phyloP scores from a whole-genome alignment of 1,140 invertebrate genomes.

The Lamellibrachia luymesi region DNA sequence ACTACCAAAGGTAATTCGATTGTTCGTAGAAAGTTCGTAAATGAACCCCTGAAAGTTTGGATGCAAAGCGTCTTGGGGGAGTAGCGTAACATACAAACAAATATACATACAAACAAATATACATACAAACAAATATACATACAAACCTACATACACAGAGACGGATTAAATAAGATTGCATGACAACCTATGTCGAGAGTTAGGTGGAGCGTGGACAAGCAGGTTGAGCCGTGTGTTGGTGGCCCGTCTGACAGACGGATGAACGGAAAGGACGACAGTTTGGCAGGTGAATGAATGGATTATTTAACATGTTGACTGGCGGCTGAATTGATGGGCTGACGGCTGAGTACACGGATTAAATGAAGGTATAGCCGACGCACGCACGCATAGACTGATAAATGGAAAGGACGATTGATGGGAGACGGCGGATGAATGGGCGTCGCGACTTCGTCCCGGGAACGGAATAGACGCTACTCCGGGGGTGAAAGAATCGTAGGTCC shows the following conservation, averaged over 20 bases:
- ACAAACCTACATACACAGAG: too few species aligned
- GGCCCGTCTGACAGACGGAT: not conserved
- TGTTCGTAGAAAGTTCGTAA: too few species aligned
- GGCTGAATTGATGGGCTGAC: not conserved
- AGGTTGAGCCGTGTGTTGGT: not conserved
- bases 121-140: too few species aligned
- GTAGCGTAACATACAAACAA: too few species aligned
- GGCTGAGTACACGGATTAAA: not conserved
- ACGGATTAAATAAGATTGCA: too few species aligned
- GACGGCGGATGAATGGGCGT: not conserved
- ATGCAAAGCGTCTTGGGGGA: too few species aligned
- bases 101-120: too few species aligned
- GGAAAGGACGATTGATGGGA: constrained; percentile 2
- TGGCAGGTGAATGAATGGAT: not conserved
- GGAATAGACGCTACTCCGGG: not conserved
- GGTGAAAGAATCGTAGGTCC: not conserved
- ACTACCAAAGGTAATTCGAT: too few species aligned
- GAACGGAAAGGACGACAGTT: not conserved
- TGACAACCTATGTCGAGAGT: not conserved
- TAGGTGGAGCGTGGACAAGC: not conserved
- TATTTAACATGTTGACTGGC: not conserved
- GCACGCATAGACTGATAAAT: constrained; percentile 4
- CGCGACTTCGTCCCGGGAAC: not conserved
- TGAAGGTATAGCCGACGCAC: not conserved
- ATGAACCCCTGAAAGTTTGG: too few species aligned